Base-by-base conservation (phyloP, 1,140 invertebrate species). In the Formica exsecta region DNA sequence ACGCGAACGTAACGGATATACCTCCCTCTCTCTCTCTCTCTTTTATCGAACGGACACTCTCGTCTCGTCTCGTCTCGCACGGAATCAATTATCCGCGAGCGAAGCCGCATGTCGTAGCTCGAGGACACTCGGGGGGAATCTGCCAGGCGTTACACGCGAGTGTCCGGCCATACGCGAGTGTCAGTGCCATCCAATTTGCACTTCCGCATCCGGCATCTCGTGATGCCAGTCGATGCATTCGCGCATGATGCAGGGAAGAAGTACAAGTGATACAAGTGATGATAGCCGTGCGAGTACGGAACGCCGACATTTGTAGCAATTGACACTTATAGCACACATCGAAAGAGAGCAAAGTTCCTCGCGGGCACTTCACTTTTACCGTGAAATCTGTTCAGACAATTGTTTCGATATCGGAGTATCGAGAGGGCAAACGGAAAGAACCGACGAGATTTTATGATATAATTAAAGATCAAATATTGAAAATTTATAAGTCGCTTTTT, bases 131-230 rank as follows among this genome's bases (percentile, higher is more conserved):
- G 41, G 51, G 85, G 44, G 85, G 85, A 83, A 65, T 80, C 61
- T 44, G 79, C 79, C 79, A 65, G 79, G 59, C 70, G 79, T 86
- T 83, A 86, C 65, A 83, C 59, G 61, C 66, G 48, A 66, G 48
- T 84, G 85, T 86, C 66, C 13, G 44, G 11, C 62, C 79, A 86
- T 79, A 86, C 62, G 79, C 66, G 54, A 85, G 19, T 81, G 86
- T 87, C 86, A 66, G 36, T 74, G 51, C 71, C 86, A 87, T 85
- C 86, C 80, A 87, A 87, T 87, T 87, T 87, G 81, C 86, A 62
- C 68, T 5, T 9, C 64, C 32, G 64, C 29, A 36, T 62, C 59
- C 19, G 32, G 22, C 36, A 11, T 8, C 32, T 38, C 51, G 79
- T 73, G 66, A 44, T 11, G 19, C 22, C 54, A 57, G 48, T 51